A percentile compares a stretch with the other conserved stretches of the same genome.
Conservation (phyloP, 2,113 vertebrate species). For the Neoarius graeffei region DNA sequence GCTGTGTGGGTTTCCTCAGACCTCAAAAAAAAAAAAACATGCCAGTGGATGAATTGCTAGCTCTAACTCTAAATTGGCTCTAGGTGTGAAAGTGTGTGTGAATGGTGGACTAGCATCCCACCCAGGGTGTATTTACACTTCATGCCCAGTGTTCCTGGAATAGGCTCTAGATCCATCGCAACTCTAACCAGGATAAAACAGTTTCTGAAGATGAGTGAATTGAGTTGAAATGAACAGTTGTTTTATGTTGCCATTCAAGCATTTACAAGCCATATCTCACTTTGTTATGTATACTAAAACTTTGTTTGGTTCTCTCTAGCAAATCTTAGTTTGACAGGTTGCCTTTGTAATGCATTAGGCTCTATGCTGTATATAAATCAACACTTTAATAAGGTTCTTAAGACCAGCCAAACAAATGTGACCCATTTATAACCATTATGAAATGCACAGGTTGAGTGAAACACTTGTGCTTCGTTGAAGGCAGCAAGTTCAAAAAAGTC, state of each 20-base stretch:
- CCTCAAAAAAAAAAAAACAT: not conserved
- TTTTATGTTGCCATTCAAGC: not conserved
- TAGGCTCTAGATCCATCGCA: not conserved
- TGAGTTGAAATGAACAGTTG: not conserved
- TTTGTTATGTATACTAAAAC: not conserved
- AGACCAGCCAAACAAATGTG: constrained; percentile 33
- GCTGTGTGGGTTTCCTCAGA: not conserved
- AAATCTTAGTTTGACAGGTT: not conserved
- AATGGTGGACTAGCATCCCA: not conserved
- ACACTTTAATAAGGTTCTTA: constrained; percentile 31
- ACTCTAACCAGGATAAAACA: not conserved
- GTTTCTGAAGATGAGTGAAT: not conserved
- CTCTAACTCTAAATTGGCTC: not conserved
- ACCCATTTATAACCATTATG: constrained; percentile 17
- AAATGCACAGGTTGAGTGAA: not conserved
- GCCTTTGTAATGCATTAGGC: not conserved
- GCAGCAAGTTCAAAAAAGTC: constrained; percentile 26
- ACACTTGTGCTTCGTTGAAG: constrained; percentile 6
- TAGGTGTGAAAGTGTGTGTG: not conserved
- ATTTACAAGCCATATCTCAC: not conserved
- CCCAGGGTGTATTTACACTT: not conserved
- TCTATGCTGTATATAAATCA: not conserved
- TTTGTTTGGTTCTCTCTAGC: not conserved
- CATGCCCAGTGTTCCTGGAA: not conserved
- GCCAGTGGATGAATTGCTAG: not conserved